A percentile compares a stretch with the other conserved stretches of the same genome.
Evolutionary conservation across 2,113 vertebrate species (phyloP).

Genomic region (Galbula dea): DNA sequence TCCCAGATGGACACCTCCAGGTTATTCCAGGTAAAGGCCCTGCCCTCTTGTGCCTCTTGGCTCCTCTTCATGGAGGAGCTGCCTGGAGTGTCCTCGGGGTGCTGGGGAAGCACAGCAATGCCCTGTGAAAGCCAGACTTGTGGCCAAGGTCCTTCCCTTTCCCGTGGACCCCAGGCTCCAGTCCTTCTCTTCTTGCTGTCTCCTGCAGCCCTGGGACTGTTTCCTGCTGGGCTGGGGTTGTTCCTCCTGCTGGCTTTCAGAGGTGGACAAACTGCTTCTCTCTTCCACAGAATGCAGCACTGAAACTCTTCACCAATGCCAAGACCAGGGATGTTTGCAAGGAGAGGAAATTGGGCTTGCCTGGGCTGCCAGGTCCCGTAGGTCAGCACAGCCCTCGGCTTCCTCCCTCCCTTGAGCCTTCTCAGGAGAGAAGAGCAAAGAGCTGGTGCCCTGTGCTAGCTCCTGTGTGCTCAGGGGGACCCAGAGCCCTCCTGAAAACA

Average conservation of each 20-base stretch:
- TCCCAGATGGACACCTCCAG: not conserved
- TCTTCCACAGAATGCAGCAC: not conserved
- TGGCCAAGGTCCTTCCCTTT: not conserved
- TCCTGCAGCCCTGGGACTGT: not conserved
- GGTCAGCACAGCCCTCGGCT: not conserved
- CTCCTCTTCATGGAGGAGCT: not conserved
- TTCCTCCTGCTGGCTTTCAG: not conserved
- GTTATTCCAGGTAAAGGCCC: slow-evolving; percentile 3
- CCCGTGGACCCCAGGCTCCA: not conserved
- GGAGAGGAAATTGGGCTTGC: rapidly evolving
- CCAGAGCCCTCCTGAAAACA: not conserved
- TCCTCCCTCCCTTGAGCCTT: rapidly evolving
- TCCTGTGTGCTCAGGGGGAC: not conserved
- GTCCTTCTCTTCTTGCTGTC: too few species aligned
- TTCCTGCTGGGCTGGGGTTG: not conserved
- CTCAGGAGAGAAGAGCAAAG: not conserved
- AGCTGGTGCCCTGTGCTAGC: not conserved
- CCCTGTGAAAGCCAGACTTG: not conserved
- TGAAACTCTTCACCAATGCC: slow-evolving; percentile 49
- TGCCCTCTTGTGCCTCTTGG: rapidly evolving
- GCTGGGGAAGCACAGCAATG: not conserved
- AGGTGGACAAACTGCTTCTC: not conserved
- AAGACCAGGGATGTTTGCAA: not conserved
- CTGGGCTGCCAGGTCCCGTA: rapidly evolving
- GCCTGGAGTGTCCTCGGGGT: not conserved